Evolutionary conservation across 2,797 vertebrate genomes (phyloP).

Genomic region (Bovichtus diacanthus): DNA sequence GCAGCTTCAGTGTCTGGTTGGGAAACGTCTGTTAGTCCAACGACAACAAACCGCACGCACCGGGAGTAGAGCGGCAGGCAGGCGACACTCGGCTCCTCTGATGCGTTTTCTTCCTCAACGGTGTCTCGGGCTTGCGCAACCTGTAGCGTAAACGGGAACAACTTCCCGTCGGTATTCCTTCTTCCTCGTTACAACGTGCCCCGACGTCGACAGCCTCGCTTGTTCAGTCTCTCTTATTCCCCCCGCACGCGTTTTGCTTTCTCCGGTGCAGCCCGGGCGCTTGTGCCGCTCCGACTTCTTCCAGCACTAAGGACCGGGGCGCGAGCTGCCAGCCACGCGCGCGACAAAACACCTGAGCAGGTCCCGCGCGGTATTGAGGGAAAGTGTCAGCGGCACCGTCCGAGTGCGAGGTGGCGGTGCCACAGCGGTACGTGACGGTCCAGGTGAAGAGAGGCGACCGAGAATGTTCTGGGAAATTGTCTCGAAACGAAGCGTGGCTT

Average conservation of each 20-base stretch:
- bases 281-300: constrained; percentile 41
- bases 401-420: constrained; percentile 26
- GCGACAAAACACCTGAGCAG: constrained; percentile 65
- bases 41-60: constrained; percentile 47
- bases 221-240: constrained; percentile 8
- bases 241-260: constrained; percentile 22
- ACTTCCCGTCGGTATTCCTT: constrained; percentile 66
- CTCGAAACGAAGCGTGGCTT: constrained; percentile 35
- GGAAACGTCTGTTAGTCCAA: constrained; percentile 66
- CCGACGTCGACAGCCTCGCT: constrained; percentile 25
- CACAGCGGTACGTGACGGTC: constrained; percentile 47
- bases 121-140: constrained; percentile 68
- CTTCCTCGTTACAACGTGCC: constrained; percentile 10
- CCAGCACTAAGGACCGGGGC: constrained; percentile 36
- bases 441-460: constrained; percentile 49
- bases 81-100: constrained; percentile 47
- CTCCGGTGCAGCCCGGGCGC: constrained; percentile 30
- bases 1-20: constrained; percentile 84
- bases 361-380: constrained; percentile 37
- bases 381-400: constrained; percentile 60
- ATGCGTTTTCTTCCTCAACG: constrained; percentile 31
- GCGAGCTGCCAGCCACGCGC: constrained; percentile 64
- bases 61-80: constrained; percentile 31
- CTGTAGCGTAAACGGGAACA: constrained; percentile 80
- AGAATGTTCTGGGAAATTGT: constrained; percentile 15